Base-by-base conservation (phyloP, 1,140 invertebrate genomes). In the Solenopsis fugax region DNA sequence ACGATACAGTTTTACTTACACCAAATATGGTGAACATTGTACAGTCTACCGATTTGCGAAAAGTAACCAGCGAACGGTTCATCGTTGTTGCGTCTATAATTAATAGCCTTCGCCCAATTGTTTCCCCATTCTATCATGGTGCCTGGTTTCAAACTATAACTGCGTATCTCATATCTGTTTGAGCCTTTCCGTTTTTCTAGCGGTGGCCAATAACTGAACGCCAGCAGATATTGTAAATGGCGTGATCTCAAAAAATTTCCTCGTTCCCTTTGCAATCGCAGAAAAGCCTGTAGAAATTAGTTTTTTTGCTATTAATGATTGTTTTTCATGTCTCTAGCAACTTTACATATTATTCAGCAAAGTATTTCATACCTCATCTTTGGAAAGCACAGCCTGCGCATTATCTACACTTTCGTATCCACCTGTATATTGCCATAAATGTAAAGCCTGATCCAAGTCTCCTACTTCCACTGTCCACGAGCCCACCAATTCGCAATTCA, bases 81-180 rank as follows among this genome's bases (percentile, higher is more conserved):
- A 93, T 99, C 97, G 94, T 99, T 98, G 90, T 98, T 97, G 92
- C 97, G 96, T 56, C 99, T 96, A 94, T 97, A 98, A 93, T 98
- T 98, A 58, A 99, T 98, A 56, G 98, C 99, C 92, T 98, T 96
- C 0, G 99, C 98, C 99, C 99, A 99, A 95, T 99, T 99, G 95
- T 99, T 99, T 87, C 98, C 99, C 99, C 99, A 99, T 96, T 99
- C 99, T 90, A 99, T 99, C 98, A 99, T 99, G 1, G 99, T 99
- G 41, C 99, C 97, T 7, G 99, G 98, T 95, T 99, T 99, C 29
- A 99, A 95, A 91, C 98, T 97, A 92, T 98, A 98, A 88, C 98
- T 98, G 91, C 99, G 96, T 92, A 99, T 98, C 96, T 99, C 99
- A 93, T 99, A 99, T 88, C 99, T 98, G 93, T 98, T 98, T 41